These are phyloP conservation scores for Punctoribates punctum DNA, from an alignment of 2,888 invertebrate species.

Conservation along the genomic window DNA sequence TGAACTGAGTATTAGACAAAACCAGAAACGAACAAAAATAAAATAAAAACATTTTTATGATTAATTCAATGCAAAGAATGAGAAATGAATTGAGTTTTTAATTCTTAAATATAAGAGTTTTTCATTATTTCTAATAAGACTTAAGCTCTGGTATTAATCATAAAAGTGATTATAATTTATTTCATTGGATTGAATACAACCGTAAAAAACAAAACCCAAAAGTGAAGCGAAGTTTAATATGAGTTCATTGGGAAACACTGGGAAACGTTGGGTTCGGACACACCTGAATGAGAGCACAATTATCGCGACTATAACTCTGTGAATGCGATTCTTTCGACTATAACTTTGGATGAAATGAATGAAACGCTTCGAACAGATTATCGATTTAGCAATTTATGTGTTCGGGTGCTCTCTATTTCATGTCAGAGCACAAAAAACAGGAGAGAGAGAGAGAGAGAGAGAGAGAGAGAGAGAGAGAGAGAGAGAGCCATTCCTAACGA, in stretches of 20 bases:
- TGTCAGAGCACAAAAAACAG: not conserved
- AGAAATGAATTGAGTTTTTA: not conserved
- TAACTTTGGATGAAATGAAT: not conserved
- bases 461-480: not conserved
- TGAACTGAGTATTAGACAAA: not conserved
- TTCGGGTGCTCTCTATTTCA: slow-evolving; percentile 22
- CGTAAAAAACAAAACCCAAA: not conserved
- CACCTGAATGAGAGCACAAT: slow-evolving; percentile 28
- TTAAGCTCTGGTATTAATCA: not conserved
- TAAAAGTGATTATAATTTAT: not conserved
- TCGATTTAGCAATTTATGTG: slow-evolving; percentile 33
- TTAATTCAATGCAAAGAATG: not conserved
- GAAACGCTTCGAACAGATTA: not conserved
- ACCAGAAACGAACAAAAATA: slow-evolving; percentile 7
- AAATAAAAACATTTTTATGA: slow-evolving; percentile 4
- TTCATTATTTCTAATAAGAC: not conserved
- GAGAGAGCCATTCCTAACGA: not conserved
- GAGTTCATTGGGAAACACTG: not conserved
- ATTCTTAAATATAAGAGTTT: not conserved
- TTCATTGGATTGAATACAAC: not conserved
- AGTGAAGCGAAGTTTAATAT: not conserved
- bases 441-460: not conserved
- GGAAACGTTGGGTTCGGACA: not conserved
- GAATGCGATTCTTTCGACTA: not conserved
- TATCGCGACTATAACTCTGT: slow-evolving; percentile 4